phyloP scores from a whole-genome alignment of 1,140 invertebrate species.

The Pseudomyrmex flavicornis region DNA sequence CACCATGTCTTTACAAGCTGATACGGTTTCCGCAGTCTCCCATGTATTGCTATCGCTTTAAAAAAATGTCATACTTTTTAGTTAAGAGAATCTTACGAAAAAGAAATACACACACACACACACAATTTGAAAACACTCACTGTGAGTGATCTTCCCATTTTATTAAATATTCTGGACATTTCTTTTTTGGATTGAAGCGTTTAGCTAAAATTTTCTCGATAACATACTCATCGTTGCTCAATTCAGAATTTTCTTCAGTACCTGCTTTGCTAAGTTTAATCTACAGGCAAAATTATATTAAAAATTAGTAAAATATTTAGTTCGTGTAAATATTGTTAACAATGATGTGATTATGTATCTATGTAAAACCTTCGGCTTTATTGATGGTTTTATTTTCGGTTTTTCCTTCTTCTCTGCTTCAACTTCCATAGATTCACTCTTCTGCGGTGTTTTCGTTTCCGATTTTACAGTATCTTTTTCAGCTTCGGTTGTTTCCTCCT shows the following conservation, averaged over 20 bases:
- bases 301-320: conserved; percentile 7
- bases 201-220: conserved; percentile 93
- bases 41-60: conserved; percentile 91
- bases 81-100: neutral
- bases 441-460: conserved; percentile 62
- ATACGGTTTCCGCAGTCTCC: conserved; percentile 91
- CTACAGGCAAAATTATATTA: conserved; percentile 37
- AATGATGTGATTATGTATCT: neutral
- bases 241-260: conserved; percentile 81
- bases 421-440: conserved; percentile 58
- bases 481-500: conserved; percentile 71
- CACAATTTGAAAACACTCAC: conserved; percentile 86
- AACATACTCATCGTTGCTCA: conserved; percentile 87
- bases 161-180: conserved; percentile 91
- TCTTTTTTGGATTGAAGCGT: conserved; percentile 91
- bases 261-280: conserved; percentile 65
- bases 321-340: too few species aligned
- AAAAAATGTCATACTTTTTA: conserved; percentile 66
- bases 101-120: neutral
- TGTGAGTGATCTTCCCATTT: conserved; percentile 93
- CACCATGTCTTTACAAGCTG: conserved; percentile 90
- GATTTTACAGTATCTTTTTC: conserved; percentile 73
- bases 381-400: conserved; percentile 78
- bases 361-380: conserved; percentile 79
- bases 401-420: conserved; percentile 76